Base-by-base conservation (phyloP, 2,113 vertebrate species). In the Anhinga anhinga region DNA sequence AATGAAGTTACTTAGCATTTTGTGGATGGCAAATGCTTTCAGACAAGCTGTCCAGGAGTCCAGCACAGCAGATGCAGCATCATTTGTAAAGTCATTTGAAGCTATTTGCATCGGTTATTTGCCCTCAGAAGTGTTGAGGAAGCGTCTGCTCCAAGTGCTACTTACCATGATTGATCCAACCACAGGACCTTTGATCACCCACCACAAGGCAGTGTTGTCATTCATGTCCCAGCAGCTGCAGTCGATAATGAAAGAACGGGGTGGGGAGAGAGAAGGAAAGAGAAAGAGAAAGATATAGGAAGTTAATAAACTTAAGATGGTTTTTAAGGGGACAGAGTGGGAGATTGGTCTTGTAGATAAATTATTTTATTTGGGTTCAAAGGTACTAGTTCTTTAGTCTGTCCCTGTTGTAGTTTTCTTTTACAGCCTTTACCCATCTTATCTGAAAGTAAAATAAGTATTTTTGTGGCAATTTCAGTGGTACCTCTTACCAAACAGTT, bases 171-270 rank as follows among this genome's bases (percentile, higher is more conserved):
- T 99, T 3, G 99, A 99, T 22, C 98, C 99, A 53, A 99, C 98
- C 56, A 99, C 99, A 2, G 99, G 99, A 82, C 99, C 99, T 94
- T 99, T 99, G 97, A 99, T 99, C 85, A 99, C 99, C 99, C 99
- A 99, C 99, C 99, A 99, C 98, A 99, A 98, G 97, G 99, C 99
- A 40, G 99, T 99, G 97, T 99, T 98, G 94, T 99, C 99, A 93
- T 99, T 99, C 94, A 99, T 99, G 88, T 99, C 99, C 99, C 99
- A 99, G 98, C 99, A 99, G 93, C 99, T 99, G 95, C 66, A 59
- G 73, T 0, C 1, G 0, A 50, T 23, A 23, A 71, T 63, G 69
- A 66, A 62, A 40, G 36, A 70, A 29, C 3, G 9, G 63, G 66
- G 5, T 78, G 27, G 78, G 61, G 13, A 72, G 71, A 93, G 29